Base-by-base conservation (phyloP, 2,888 invertebrate genomes). In the Urechis unicinctus region DNA sequence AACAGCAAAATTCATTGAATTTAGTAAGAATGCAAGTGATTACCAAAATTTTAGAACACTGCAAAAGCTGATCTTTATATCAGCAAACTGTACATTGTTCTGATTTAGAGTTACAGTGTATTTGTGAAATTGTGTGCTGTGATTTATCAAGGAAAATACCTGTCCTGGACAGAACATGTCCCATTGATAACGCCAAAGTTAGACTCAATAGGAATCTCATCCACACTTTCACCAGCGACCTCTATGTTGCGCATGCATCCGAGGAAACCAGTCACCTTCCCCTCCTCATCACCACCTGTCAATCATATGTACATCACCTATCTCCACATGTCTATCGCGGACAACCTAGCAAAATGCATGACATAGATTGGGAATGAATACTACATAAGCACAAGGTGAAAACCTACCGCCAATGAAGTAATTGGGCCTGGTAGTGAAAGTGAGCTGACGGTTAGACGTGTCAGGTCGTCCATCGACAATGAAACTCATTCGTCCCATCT, bases 201-300 rank as follows among this genome's bases (percentile, higher is more conserved):
- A 1, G 54, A 54, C 1, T 55, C 54, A 53, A 62, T 50, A 24
- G 44, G 28, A 55, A 59, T 26, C 22, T 48, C 53, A 41, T 58
- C 89, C 1, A 72, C 57, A 1, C 57, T 60, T n/a, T 89, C 91
- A 9, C 92, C 92, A 77, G 94, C 92, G 55, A 96, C 87, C 1
- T 87, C 87, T 56, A 97, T 89, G 69, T 88, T 85, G 50, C 93
- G 83, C 90, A 97, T 92, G 74, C 96, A 97, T 1, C 97, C 96
- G 48, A 96, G 84, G 80, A 96, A 96, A 0, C 95, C 94, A 48
- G 57, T 56, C 56, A 67, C 46, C 59, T 66, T 28, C 1, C 53
- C 53, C 3, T 66, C 51, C 2, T 61, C 61, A 51, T 68, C 68
- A 6, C 74, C 75, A 61, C 75, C 77, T 74, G 63, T 5, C 51